A percentile compares a stretch with the other conserved stretches of the same genome.
phyloP scores from a whole-genome alignment of 92 coral and sea anemone genomes.

The Micromussa lordhowensis region DNA sequence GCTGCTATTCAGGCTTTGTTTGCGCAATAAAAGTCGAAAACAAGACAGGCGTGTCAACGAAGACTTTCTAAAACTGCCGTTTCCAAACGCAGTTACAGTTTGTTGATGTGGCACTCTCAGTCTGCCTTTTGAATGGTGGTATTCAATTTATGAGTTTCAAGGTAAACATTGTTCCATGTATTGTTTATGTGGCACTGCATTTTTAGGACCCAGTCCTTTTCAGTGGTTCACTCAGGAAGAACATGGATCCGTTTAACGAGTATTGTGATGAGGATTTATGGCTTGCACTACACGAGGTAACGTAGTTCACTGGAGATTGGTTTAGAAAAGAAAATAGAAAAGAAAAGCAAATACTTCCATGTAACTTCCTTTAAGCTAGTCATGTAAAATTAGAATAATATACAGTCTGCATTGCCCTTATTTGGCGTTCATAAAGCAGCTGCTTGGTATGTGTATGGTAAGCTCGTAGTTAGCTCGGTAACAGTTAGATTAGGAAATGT shows the following conservation, averaged over 20 bases:
- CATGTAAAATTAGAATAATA: neutral
- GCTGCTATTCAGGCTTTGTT: too few species aligned
- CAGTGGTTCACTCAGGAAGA: conserved; percentile 80
- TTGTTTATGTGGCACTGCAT: neutral
- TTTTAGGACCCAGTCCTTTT: conserved; percentile 90
- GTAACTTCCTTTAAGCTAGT: neutral
- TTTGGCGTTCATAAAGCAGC: neutral
- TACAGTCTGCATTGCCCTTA: too few species aligned
- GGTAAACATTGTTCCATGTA: neutral
- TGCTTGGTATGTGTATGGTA: neutral
- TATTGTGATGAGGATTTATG: conserved; percentile 81
- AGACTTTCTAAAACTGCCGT: too few species aligned
- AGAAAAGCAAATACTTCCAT: neutral
- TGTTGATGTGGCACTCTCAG: neutral
- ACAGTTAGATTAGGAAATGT: neutral
- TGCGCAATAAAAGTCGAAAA: too few species aligned
- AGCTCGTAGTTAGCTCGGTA: neutral
- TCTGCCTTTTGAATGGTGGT: neutral
- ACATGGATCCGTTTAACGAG: conserved; percentile 87
- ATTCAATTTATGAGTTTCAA: neutral
- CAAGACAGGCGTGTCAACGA: too few species aligned
- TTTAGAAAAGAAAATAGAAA: neutral
- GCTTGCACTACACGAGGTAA: conserved; percentile 87
- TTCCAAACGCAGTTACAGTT: too few species aligned
- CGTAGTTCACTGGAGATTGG: neutral